These are phyloP conservation scores for Parasteatoda tepidariorum DNA, from an alignment of 1,140 invertebrate species.

Conservation along the genomic window DNA sequence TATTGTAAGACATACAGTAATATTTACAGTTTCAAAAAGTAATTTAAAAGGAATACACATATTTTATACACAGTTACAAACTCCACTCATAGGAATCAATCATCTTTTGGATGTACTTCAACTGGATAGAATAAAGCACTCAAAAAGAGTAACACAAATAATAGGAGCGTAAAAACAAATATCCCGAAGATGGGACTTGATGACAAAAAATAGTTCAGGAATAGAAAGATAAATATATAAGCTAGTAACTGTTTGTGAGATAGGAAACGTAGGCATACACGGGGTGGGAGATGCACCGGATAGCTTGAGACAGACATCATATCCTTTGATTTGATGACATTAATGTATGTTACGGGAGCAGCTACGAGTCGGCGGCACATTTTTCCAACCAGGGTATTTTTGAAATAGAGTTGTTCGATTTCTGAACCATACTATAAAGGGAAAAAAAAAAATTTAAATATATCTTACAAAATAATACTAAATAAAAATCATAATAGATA, in stretches of 20 bases:
- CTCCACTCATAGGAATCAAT: neutral
- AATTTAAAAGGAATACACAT: no score
- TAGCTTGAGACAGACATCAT: conserved; percentile 72
- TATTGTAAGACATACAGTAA: neutral
- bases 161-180: neutral
- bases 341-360: conserved; percentile 74
- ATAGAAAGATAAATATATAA: conserved; percentile 52
- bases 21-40: neutral
- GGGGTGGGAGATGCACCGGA: conserved; percentile 74
- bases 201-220: conserved; percentile 6
- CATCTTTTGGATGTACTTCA: conserved; percentile 5
- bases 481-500: neutral
- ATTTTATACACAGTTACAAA: neutral
- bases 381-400: conserved; percentile 75
- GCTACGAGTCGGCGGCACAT: conserved; percentile 75
- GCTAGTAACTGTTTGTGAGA: conserved; percentile 76
- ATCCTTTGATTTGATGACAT: conserved; percentile 73
- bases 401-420: conserved; percentile 75
- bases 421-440: conserved; percentile 74
- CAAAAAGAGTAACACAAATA: neutral
- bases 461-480: neutral
- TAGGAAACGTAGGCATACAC: conserved; percentile 77
- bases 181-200: conserved; percentile 27
- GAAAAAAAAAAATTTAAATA: conserved; percentile 64
- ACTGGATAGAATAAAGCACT: conserved; percentile 37